phyloP scores from a whole-genome alignment of 2,113 vertebrate species.

The Electrona antarctica region DNA sequence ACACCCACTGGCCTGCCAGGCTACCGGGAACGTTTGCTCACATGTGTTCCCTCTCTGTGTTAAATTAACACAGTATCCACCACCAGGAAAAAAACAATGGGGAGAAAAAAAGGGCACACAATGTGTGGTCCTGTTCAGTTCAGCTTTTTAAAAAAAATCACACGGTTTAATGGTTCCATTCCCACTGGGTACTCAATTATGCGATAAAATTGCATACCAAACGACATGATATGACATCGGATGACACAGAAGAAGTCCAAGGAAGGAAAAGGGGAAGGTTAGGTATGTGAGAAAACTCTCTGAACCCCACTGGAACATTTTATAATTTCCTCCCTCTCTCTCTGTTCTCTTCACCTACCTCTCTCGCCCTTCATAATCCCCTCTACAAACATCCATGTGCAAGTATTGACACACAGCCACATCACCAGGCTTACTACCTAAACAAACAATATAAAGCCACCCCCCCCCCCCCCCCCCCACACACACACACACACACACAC shows the following conservation, averaged over 20 bases:
- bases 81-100: not conserved
- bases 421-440: constrained; percentile 60
- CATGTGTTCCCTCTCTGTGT: too few species aligned
- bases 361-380: constrained; percentile 73
- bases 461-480: constrained; percentile 19
- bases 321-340: constrained; percentile 21
- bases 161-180: constrained; percentile 22
- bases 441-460: constrained; percentile 54
- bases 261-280: constrained; percentile 19
- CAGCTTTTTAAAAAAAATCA: constrained; percentile 14
- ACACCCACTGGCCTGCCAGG: too few species aligned
- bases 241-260: constrained; percentile 31
- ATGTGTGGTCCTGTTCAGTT: constrained; percentile 58
- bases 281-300: constrained; percentile 36
- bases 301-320: constrained; percentile 37
- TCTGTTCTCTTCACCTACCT: constrained; percentile 18
- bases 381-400: constrained; percentile 73
- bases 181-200: constrained; percentile 8
- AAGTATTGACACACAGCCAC: constrained; percentile 70
- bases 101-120: constrained; percentile 38
- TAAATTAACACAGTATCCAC: too few species aligned
- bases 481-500: not conserved
- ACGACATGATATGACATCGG: constrained; percentile 1
- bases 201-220: constrained; percentile 38
- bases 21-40: too few species aligned